Base-by-base conservation (phyloP, 2,888 invertebrate genomes). In the Branchipolynoe longqiensis region DNA sequence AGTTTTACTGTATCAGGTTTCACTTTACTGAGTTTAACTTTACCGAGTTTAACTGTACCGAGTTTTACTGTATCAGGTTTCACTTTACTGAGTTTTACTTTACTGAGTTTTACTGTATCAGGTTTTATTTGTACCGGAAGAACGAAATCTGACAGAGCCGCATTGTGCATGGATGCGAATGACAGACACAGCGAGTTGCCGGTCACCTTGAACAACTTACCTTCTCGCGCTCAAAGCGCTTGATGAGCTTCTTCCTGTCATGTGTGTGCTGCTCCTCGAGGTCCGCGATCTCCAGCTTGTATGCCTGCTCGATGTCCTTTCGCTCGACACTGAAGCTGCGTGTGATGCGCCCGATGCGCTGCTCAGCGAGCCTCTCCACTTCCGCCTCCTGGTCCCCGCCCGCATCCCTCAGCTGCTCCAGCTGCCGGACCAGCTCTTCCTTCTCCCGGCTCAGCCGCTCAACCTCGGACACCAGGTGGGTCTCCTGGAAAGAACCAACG, bases 231-330 rank as follows among this genome's bases (percentile, higher is more conserved):
- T 90, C 89, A 74, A 91, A 88, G 40, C 36, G 62, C 38, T 85
- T n/a, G n/a, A 78, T 40, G 28, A 86, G 38, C 14, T 64, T 54
- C 84, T 73, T 38, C 85, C 36, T 85, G 40, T 83, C 86, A 28
- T n/a, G 41, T 22, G 38, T 25, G 74, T 85, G 84, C 22, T 56
- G 36, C 25, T 91, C 91, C 83, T 92, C 92, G 31, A 92, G 86
- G 14, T 89, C 89, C 1, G 89, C 87, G 1, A 92, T 90, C 85
- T 92, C 92, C 82, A 90, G 85, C 82, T 89, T 90, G 87, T 89
- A 91, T 0, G 88, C 89, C 28, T 92, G 90, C 82, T 92, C 92
- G 25, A 92, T 91, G n/a, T 92, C 91, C 59, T 90, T 90, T 33
- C 90, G 87, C 81, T 92, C 92, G 22, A 88, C 86, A 18, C 48